A percentile compares a stretch with the other conserved stretches of the same genome.
These are phyloP conservation scores for Paratilapia polleni DNA, from an alignment of 2,113 vertebrate genomes.

Conservation along the genomic window DNA sequence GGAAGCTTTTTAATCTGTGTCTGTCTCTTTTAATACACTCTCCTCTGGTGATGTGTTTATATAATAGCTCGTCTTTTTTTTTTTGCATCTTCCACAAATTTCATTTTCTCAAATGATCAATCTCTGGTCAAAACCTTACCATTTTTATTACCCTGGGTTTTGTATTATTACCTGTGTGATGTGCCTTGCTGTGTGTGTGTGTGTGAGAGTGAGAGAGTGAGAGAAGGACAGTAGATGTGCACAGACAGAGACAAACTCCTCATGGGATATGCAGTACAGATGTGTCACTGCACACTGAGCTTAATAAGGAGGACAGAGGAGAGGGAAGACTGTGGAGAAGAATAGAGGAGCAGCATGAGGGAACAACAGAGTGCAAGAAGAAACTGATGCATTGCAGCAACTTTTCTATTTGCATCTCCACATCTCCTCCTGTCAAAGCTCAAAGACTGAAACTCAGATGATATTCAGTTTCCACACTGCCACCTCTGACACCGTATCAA, in stretches of 20 bases:
- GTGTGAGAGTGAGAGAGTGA: not conserved
- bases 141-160: not conserved
- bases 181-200: not conserved
- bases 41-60: not conserved
- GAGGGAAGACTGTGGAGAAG: not conserved
- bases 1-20: not conserved
- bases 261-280: slow-evolving; percentile 42
- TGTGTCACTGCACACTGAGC: slow-evolving; percentile 56
- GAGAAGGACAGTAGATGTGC: not conserved
- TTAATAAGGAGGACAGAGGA: slow-evolving; percentile 56
- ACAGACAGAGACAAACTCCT: slow-evolving; percentile 18
- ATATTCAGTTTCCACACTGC: slow-evolving; percentile 15
- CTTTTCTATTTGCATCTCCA: slow-evolving; percentile 16
- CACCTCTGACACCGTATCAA: not conserved
- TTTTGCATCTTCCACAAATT: not conserved
- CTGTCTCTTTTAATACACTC: slow-evolving; percentile 5
- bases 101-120: slow-evolving; percentile 19
- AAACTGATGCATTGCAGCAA: slow-evolving; percentile 23
- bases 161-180: slow-evolving; percentile 12
- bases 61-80: not conserved
- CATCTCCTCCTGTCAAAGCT: slow-evolving; percentile 7
- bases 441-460: slow-evolving; percentile 1
- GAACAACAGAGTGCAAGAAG: not conserved
- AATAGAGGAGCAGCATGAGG: not conserved
- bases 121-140: not conserved